phyloP scores from a whole-genome alignment of 2,797 vertebrate species.

The Paedocypris micromegethes region DNA sequence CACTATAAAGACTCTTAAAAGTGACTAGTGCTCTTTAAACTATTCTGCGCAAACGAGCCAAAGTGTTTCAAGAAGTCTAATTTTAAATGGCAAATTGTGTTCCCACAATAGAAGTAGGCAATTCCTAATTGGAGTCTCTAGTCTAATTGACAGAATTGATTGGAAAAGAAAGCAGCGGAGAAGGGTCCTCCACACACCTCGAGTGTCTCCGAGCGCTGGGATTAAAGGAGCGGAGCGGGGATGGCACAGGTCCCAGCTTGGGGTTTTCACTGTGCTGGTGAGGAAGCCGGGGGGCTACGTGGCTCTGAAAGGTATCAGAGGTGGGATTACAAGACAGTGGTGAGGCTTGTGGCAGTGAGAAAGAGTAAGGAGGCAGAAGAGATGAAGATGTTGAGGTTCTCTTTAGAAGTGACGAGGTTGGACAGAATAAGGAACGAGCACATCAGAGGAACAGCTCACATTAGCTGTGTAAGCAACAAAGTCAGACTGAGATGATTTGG shows the following conservation, averaged over 20 bases:
- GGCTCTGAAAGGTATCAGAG: conserved; percentile 37
- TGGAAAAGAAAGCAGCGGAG: conserved; percentile 39
- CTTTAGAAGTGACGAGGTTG: too few species aligned
- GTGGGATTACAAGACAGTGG: background rate
- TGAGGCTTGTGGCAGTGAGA: background rate
- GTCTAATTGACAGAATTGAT: conserved; percentile 48
- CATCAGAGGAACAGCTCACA: too few species aligned
- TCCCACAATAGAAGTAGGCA: conserved; percentile 42
- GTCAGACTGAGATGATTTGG: too few species aligned
- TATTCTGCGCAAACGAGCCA: conserved; percentile 38
- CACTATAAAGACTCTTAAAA: conserved; percentile 43
- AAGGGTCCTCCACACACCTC: conserved; percentile 48
- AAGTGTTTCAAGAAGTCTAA: conserved; percentile 40
- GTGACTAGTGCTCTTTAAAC: conserved; percentile 41
- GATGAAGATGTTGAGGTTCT: too few species aligned
- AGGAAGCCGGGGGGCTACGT: conserved; percentile 15
- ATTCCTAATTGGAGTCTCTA: conserved; percentile 49
- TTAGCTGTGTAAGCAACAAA: too few species aligned
- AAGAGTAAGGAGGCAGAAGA: too few species aligned
- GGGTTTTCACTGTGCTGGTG: conserved; percentile 16
- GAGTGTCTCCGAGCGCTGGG: conserved; percentile 39
- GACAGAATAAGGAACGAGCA: too few species aligned
- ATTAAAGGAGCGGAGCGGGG: conserved; percentile 44
- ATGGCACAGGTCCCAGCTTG: conserved; percentile 38
- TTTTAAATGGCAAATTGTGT: conserved; percentile 52